Base-by-base conservation (phyloP, 30 jellyfish, hydroid and myxozoan genomes). In the Hydractinia echinata region DNA sequence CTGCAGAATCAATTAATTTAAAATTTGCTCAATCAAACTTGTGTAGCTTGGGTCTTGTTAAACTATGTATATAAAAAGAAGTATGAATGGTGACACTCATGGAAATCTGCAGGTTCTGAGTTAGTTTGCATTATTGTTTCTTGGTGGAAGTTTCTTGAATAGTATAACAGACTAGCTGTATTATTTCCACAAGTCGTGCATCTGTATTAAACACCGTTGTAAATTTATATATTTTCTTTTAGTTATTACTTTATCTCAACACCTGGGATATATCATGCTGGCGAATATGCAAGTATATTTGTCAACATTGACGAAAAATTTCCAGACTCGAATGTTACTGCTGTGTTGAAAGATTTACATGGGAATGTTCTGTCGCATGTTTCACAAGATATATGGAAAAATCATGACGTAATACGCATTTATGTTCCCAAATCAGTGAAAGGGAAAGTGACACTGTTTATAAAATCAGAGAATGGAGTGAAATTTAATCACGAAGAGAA, bases 401-500 rank as follows among this genome's bases (percentile, higher is more conserved):
- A 44, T 30, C 44, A 30, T 30, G 44, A 30, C 44, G 44, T 30
- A 2, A 30, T 30, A 2, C 44, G 44, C 44, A 1, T 30, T 30
- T 30, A 30, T 30, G 44, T 30, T 30, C 44, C 44, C 44, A 30
- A 0, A 1, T 30, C 44, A 30, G 44, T 30, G 44, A 64, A 64
- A 13, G 6, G 74, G 16, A 64, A 64, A 64, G 74, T 9, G 39
- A 64, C 4, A 64, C 10, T 64, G 10, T 7, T 0, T n/a, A 51
- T 64, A 64, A 7, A 6, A 7, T 44, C 51, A 0, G 1, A n/a
- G 51, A 13, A 64, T 13, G 74, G 74, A 10, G 14, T 76, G 51
- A 77, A 55, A 48, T 67, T 79, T 79, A 60, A 10, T 39, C 10
- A 70, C 70, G 58, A 51, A 16, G 53, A 49, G 54, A 21, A 58